Percentiles rank a stretch among this genome's conserved stretches.
phyloP scores from a whole-genome alignment of 23 tunicate genomes.

The Styela clava region DNA sequence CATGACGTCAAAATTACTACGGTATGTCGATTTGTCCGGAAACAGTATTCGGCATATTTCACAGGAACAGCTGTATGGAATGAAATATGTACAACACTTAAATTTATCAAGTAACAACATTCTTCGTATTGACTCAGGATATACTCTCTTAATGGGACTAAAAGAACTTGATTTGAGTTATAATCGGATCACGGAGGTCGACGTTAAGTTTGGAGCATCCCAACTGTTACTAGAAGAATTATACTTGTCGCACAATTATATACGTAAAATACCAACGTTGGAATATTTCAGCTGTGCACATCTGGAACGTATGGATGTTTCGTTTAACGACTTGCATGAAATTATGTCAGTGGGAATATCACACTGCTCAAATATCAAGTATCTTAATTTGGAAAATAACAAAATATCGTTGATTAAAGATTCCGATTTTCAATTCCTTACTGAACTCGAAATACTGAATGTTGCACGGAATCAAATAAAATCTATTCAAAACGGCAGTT shows the following conservation, averaged over 20 bases:
- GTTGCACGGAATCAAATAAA: background rate
- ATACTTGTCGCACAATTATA: constrained; percentile 12
- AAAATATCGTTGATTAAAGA: background rate
- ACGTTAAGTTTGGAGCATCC: background rate
- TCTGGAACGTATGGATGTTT: background rate
- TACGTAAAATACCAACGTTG: background rate
- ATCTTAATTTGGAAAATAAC: background rate
- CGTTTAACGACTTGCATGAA: background rate
- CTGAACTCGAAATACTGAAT: background rate
- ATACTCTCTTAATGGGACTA: constrained; percentile 7
- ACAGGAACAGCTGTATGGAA: constrained; percentile 6
- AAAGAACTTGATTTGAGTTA: constrained; percentile 13
- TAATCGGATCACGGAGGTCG: constrained; percentile 2
- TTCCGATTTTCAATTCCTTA: background rate
- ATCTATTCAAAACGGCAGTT: background rate
- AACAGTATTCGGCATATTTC: constrained; percentile 4
- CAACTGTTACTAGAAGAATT: constrained; percentile 4
- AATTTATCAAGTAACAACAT: constrained; percentile 22
- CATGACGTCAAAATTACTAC: background rate
- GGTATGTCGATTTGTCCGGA: constrained; percentile 15
- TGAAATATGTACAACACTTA: constrained; percentile 19
- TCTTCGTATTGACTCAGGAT: background rate
- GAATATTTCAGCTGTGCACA: background rate
- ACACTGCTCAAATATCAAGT: background rate
- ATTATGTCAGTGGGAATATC: background rate